Evolutionary conservation across 2,888 invertebrate genomes (phyloP), one percentile per base, ranked within the genome.

Genomic region (Drosophila borealis): DNA sequence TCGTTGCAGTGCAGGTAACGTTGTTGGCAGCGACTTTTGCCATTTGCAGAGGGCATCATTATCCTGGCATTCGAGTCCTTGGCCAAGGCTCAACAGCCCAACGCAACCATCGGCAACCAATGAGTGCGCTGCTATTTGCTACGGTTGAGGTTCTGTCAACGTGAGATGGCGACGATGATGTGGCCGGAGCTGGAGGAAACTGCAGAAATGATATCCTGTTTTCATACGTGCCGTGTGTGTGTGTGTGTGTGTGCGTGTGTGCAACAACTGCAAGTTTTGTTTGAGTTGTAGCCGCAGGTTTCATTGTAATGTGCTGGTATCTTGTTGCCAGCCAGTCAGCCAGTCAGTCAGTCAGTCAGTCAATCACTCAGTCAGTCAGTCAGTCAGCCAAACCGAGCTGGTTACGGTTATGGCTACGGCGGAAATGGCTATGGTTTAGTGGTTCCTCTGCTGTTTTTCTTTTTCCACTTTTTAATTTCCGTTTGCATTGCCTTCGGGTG

Each of bases 391-490:
- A 63, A 56, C 49, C 42, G 61, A 70, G 67, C 65, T 61, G 81
- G 81, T 64, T 74, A 77, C 65, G 71, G 42, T 74, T 74, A 65
- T 61, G 74, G 62, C 37, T 55, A 70, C 61, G 61, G 62, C 81
- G 74, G 79, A 78, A 78, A 74, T 64, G 83, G 48, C 71, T 65
- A 63, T 69, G 83, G 89, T 73, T 88, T 88, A 88, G 86, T 80
- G 83, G 74, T 82, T 82, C 67, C 72, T 64, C 48, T 80, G 55
- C 75, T 85, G 88, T 87, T 89, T 85, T 85, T 85, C 88, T 87
- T 89, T 87, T 77, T 89, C 73, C 80, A 81, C 88, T 75, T 89
- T 89, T 87, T 86, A 86, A 86, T 86, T 89, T 86, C 89, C 85
- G 88, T 70, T 89, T 81, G 81, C 63, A 70, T 70, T 54, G 78